Base-by-base conservation (phyloP, 1,140 invertebrate species). In the Euborellia annulipes region DNA sequence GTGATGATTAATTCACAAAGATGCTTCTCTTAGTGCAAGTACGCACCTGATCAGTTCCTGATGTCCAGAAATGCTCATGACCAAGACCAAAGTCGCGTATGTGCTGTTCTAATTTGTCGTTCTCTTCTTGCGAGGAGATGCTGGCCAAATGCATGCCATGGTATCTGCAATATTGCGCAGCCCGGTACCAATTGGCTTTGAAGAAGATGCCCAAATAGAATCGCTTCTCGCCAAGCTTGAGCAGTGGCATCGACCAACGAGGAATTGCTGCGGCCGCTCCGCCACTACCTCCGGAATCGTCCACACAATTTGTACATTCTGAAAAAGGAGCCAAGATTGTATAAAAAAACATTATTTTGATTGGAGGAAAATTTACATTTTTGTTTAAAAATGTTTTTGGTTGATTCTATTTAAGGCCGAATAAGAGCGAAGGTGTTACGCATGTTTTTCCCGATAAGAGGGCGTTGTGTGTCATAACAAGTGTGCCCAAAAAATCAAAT, bases 51-150 rank as follows among this genome's bases (percentile, higher is more conserved):
- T 91, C 87, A 2, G 86, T 90, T 39, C 87, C 87, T 14, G 83
- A 85, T 19, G 84, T 89, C 87, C 87, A 91, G 68, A 91, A 91
- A 58, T 91, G 87, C 56, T 91, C 87, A 54, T 85, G 75, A 7
- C 85, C 85, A 39, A 86, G 72, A 36, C 79, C 84, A 59, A 80
- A 83, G 55, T 84, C 81, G 60, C 78, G 74, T 41, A 86, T 82
- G 58, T 85, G 78, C 61, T 85, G 83, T 55, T 86, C 85, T 41
- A 90, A 67, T 57, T 79, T 78, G 55, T 86, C 81, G 54, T 90
- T 89, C 61, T 91, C 85, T 60, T 87, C 82, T 62, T 89, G 84
- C 41, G 82, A 86, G 37, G 79, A 76, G 54, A 90, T 86, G 50
- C 83, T 87, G 2, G 85, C 85, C 54, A 91, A 70, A 58, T 89